phyloP scores from a whole-genome alignment of 2,888 invertebrate genomes.

The Melieria omissa region DNA sequence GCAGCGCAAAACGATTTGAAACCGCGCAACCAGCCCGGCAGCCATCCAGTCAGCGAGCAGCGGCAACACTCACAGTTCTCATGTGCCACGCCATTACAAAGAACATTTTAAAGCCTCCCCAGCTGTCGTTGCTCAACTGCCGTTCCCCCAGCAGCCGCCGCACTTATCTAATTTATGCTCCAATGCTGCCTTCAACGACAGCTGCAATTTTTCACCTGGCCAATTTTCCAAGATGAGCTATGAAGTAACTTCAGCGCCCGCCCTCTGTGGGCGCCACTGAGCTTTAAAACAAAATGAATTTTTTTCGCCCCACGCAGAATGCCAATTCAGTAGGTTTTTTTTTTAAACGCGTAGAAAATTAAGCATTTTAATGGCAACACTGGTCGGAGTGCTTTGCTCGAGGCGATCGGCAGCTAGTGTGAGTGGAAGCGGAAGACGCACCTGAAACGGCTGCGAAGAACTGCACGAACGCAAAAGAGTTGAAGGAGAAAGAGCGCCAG shows the following conservation, averaged over 20 bases:
- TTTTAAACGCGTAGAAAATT: slow-evolving; percentile 54
- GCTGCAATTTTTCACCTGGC: slow-evolving; percentile 66
- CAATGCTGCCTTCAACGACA: slow-evolving; percentile 46
- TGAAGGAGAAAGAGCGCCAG: background rate
- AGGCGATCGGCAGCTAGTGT: too few species aligned
- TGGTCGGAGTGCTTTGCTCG: background rate
- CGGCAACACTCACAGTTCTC: background rate
- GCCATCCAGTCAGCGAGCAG: background rate
- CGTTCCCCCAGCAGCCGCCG: background rate
- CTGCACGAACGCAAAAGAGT: too few species aligned
- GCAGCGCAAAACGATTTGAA: background rate
- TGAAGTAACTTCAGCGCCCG: slow-evolving; percentile 31
- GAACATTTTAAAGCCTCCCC: background rate
- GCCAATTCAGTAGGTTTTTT: slow-evolving; percentile 22
- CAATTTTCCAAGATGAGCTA: slow-evolving; percentile 62
- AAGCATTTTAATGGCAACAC: slow-evolving; percentile 62
- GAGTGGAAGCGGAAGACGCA: too few species aligned
- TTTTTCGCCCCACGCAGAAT: slow-evolving; percentile 34
- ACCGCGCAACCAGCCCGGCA: background rate
- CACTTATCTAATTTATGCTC: slow-evolving; percentile 31
- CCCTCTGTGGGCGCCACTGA: background rate
- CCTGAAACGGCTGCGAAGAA: too few species aligned
- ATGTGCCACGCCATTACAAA: background rate
- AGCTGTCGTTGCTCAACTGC: background rate
- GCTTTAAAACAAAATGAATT: slow-evolving; percentile 29